Conservation (phyloP, 2,113 vertebrate genomes). For the Hiodon alosoides region DNA sequence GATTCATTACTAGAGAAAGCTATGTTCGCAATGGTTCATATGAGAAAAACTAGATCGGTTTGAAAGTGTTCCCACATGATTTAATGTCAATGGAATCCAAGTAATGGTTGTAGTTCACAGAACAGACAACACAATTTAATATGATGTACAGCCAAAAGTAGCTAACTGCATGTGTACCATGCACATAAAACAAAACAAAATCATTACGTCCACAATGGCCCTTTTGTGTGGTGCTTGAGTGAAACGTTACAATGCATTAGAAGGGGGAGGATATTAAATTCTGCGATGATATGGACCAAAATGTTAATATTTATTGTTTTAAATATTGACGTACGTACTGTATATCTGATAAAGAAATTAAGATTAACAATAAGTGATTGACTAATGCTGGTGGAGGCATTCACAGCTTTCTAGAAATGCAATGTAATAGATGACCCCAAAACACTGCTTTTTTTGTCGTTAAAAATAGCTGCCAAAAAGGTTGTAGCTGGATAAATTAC, state of each 20-base stretch:
- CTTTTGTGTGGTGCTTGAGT: neutral
- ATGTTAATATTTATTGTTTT: neutral
- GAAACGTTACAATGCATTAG: neutral
- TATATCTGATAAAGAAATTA: neutral
- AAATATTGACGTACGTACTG: conserved; percentile 6
- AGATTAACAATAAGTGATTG: neutral
- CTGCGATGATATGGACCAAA: neutral
- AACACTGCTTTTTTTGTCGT: conserved; percentile 21
- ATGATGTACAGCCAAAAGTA: conserved; percentile 6
- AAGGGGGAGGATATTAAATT: conserved; percentile 2
- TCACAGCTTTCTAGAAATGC: conserved; percentile 1
- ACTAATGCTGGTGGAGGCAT: conserved; percentile 19
- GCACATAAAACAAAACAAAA: conserved; percentile 11
- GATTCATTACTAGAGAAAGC: no score
- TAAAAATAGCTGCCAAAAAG: conserved; percentile 53
- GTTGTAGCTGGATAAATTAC: conserved; percentile 33
- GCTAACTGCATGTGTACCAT: neutral
- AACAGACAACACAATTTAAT: conserved; percentile 7
- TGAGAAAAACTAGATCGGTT: neutral
- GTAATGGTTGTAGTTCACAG: neutral
- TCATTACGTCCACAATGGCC: neutral
- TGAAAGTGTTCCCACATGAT: conserved; percentile 12
- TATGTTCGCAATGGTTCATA: neutral
- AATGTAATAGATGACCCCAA: conserved; percentile 15
- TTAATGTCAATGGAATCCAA: conserved; percentile 11